Base-by-base conservation (phyloP, 2,113 vertebrate species). In the Typhlomys cinereus region DNA sequence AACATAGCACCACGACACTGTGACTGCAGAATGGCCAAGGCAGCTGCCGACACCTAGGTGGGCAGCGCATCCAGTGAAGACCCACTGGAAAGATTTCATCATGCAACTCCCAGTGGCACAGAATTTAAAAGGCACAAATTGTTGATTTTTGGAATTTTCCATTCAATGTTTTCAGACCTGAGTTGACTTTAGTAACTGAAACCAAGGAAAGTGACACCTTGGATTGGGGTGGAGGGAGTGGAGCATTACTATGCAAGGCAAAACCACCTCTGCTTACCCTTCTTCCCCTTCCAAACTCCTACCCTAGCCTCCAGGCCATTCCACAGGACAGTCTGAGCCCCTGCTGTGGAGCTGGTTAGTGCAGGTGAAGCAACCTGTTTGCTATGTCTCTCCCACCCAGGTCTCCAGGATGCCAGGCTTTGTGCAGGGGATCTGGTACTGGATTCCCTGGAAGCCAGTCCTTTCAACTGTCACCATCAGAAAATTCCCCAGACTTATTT, bases 401-500 rank as follows among this genome's bases (percentile, higher is more conserved):
- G 89, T 46, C 44, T 73, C 81, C 66, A 27, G 29, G 25, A 67
- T 59, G 48, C 86, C 66, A 61, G 54, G 69, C 80, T 50, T 12
- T 6, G 2, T 64, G 41, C 29, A 62, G 59, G 25, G 29, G 21
- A 4, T 31, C 31, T 25, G 46, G 79, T 61, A 46, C n/a, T 44
- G n/a, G 39, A 23, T 15, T 17, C 41, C 59, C 48, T 48, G 9
- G 13, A 25, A 7, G 31, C 31, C 39, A 83, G 50, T 57, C 41
- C 78, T 59, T 17, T 64, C 80, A 48, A 79, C 85, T 14, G n/a
- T 27, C 48, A 71, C 52, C 85, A 62, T 71, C 15, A 8, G 80
- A 92, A 95, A 94, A 91, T 67, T 90, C 80, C 93, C 92, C 48
- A 7, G 39, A 84, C 75, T 79, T 52, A 80, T 82, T 88, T 95